Conservation (phyloP, 2,888 invertebrate genomes). For the Cryptocephalus moraei region DNA sequence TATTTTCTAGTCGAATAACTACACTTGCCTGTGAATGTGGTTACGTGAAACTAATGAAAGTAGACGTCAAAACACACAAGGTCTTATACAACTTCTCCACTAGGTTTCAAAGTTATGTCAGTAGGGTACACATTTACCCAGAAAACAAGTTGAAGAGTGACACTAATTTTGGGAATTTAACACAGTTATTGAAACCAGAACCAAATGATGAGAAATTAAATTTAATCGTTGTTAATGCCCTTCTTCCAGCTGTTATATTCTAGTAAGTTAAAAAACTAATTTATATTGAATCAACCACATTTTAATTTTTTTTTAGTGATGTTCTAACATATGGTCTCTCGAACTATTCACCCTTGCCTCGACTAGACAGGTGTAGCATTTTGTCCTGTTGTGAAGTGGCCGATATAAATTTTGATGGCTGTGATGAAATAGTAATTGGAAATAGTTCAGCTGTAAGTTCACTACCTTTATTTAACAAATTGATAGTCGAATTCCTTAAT, state of each 20-base stretch:
- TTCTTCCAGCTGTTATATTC: slow-evolving; percentile 48
- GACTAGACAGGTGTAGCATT: slow-evolving; percentile 47
- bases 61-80: slow-evolving; percentile 40
- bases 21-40: slow-evolving; percentile 54
- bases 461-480: no score
- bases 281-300: neutral
- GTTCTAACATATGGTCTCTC: slow-evolving; percentile 40
- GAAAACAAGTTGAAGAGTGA: slow-evolving; percentile 11
- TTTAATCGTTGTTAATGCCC: slow-evolving; percentile 46
- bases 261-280: slow-evolving; percentile 36
- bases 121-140: slow-evolving; percentile 43
- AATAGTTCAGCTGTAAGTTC: slow-evolving; percentile 50
- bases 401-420: slow-evolving; percentile 62
- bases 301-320: slow-evolving; percentile 34
- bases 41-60: slow-evolving; percentile 42
- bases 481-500: no score
- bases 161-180: neutral
- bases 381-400: slow-evolving; percentile 51
- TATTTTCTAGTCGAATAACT: slow-evolving; percentile 43
- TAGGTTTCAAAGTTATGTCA: slow-evolving; percentile 45
- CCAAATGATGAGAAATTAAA: slow-evolving; percentile 34
- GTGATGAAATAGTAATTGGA: slow-evolving; percentile 57
- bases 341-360: slow-evolving; percentile 36
- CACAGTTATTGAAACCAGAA: neutral
- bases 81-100: slow-evolving; percentile 42